phyloP scores from a whole-genome alignment of 2,113 vertebrate genomes.

The Rhabdornis inornatus region DNA sequence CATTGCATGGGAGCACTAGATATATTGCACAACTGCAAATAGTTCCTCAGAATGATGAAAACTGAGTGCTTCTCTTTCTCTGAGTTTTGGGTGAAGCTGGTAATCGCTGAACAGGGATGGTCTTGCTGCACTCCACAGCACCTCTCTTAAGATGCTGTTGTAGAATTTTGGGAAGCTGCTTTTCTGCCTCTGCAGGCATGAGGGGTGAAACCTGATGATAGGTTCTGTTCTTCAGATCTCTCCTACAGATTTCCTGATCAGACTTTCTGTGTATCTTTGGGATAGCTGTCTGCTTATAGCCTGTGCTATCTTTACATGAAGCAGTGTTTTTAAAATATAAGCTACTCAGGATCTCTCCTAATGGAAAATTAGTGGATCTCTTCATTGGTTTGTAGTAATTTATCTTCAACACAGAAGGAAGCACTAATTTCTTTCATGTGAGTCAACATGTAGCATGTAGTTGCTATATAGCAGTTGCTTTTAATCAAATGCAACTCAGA shows the following conservation, averaged over 20 bases:
- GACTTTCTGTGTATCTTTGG: neutral
- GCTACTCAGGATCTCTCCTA: neutral
- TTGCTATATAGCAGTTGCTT: neutral
- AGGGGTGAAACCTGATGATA: neutral
- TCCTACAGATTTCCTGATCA: neutral
- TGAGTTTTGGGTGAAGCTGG: neutral
- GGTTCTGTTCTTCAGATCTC: neutral
- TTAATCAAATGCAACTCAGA: neutral
- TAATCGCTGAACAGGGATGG: neutral
- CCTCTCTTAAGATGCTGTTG: neutral
- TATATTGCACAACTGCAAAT: neutral
- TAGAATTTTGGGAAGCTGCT: neutral
- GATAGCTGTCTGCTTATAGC: neutral
- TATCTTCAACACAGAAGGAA: neutral
- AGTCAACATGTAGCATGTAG: fast-evolving
- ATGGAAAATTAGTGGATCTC: neutral
- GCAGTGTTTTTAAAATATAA: neutral
- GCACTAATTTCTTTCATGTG: neutral
- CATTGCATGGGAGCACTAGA: neutral
- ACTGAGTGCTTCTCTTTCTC: neutral
- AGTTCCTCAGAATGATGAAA: neutral
- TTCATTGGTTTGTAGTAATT: neutral
- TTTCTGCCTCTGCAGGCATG: neutral
- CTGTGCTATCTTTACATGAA: neutral
- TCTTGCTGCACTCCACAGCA: fast-evolving